These are phyloP conservation scores for Eupithecia abbreviata DNA, from an alignment of 2,888 invertebrate species.

Conservation along the genomic window DNA sequence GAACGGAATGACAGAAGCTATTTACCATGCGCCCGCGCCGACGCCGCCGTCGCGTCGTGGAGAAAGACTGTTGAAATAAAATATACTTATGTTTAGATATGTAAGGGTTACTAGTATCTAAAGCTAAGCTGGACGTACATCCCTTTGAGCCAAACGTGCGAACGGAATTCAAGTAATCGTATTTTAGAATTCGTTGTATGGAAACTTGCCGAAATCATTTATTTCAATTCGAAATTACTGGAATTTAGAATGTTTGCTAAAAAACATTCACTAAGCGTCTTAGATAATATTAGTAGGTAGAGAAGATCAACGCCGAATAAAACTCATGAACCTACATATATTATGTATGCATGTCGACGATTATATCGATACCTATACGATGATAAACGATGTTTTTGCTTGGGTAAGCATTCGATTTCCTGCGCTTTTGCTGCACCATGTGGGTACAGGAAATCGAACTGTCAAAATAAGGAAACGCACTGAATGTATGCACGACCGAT, in stretches of 20 bases:
- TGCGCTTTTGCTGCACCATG: constrained; percentile 23
- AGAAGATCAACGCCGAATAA: not conserved
- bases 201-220: not conserved
- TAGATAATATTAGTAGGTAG: not conserved
- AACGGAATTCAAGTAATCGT: not conserved
- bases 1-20: not conserved
- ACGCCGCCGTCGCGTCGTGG: not conserved
- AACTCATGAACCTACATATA: not conserved
- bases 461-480: constrained; percentile 56
- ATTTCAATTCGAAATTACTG: not conserved
- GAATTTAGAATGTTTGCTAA: too few relatives aligned
- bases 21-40: constrained; percentile 5
- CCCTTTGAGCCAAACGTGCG: not conserved
- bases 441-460: constrained; percentile 49
- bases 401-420: constrained; percentile 53
- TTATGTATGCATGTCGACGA: not conserved
- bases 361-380: not conserved
- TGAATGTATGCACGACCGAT: constrained; percentile 43
- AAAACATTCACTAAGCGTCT: too few relatives aligned
- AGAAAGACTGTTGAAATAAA: not conserved
- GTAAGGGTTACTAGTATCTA: not conserved
- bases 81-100: not conserved
- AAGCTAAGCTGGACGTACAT: not conserved
- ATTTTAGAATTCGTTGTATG: too few relatives aligned
- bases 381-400: not conserved